Evolutionary conservation across 2,113 vertebrate genomes (phyloP), one percentile per base, ranked within the genome.

Genomic region (Tragelaphus strepsiceros): DNA sequence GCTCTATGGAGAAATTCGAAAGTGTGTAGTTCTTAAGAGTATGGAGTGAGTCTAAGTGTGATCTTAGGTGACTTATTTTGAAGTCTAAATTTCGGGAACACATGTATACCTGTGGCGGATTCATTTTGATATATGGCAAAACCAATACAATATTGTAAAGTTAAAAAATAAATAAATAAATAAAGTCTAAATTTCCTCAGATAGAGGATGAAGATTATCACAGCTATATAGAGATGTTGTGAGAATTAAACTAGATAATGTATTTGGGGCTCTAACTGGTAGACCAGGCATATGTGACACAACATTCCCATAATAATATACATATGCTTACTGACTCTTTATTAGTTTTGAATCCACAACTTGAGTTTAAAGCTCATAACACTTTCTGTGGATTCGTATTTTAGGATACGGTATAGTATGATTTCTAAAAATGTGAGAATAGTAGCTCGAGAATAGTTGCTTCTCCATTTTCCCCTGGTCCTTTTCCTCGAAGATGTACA

Each of bases 301-400:
- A 67, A 19, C n/a, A n/a, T 92, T 49, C 54, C 39, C 28, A 46
- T 71, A 39, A 88, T 81, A 85, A 94, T 49, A 24, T 54, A 15
- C 62, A 19, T 46, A 6, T n/a, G 30, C 26, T 30, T 81, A 64
- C 39, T 87, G 58, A n/a, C 30, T 71, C 64, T 94, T 88, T 64
- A 82, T 82, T 92, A 59, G 71, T 88, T 96, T 95, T 64, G 84
- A 30, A 78, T 96, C 22, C 51, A 83, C 86, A 83, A 51, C 30
- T 71, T 94, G 74, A 77, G 91, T 49, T 91, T 91, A 84, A 94
- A 94, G n/a, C 30, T 74, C 30, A 14, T 2, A 51, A 84, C 62
- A 58, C 67, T 88, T 90, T 91, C 62, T 88, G 26, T 85, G 84
- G 77, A 83, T 97, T 95, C 61, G 39, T 35, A 13, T 39, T 88